Percentiles rank a stretch among this genome's conserved stretches.
Evolutionary conservation across 2,113 vertebrate genomes (phyloP).

Genomic region (Amazona vittata): DNA sequence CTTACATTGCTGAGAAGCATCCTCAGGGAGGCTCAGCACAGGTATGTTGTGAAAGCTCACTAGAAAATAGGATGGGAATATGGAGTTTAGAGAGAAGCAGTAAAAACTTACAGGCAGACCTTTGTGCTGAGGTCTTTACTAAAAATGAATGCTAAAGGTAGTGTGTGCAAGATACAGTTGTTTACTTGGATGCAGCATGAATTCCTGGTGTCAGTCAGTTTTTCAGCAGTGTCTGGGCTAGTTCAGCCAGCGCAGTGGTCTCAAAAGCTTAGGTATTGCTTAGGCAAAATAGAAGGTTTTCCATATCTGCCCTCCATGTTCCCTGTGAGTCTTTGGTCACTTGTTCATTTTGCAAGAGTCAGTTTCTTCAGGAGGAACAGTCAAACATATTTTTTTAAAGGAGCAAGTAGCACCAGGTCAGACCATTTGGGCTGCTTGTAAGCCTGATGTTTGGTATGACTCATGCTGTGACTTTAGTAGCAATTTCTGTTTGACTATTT

Average conservation of each 20-base stretch:
- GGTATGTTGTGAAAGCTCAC: not conserved
- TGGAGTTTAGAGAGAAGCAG: not conserved
- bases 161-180: accelerated
- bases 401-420: not conserved
- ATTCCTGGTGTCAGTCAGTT: not conserved
- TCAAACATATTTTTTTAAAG: not conserved
- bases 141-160: not conserved
- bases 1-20: not conserved
- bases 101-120: not conserved
- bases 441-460: accelerated
- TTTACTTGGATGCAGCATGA: not conserved
- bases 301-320: not conserved
- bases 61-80: not conserved
- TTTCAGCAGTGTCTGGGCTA: not conserved
- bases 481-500: not conserved
- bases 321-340: accelerated
- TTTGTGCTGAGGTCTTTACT: not conserved
- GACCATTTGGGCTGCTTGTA: not conserved
- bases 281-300: not conserved
- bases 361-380: not conserved
- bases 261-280: not conserved
- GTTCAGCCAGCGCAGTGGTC: not conserved
- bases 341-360: not conserved
- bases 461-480: not conserved
- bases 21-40: not conserved